phyloP scores from a whole-genome alignment of 2,888 invertebrate species.

The Sphecodes monilicornis region DNA sequence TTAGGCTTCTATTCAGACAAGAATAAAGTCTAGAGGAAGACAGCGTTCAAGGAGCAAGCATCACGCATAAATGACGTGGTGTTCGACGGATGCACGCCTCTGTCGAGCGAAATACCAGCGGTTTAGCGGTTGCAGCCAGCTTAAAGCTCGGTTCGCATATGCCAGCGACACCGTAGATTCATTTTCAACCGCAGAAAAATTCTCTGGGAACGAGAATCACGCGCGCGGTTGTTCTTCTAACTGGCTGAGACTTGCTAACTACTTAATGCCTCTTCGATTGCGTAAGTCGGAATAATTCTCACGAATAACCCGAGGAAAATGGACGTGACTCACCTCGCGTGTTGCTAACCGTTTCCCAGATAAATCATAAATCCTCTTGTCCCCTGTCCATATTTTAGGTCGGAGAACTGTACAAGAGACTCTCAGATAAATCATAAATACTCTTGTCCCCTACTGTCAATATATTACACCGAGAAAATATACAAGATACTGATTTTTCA shows the following conservation, averaged over 20 bases:
- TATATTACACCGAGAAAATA: no score
- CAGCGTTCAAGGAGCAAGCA: not conserved
- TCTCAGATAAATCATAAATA: not conserved
- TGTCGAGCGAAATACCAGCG: constrained; percentile 29
- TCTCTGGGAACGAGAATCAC: not conserved
- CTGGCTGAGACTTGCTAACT: not conserved
- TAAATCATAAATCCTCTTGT: not conserved
- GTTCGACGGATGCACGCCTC: constrained; percentile 11
- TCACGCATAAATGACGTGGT: not conserved
- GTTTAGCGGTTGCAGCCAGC: constrained; percentile 23
- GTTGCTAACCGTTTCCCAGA: not conserved
- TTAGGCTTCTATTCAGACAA: not conserved
- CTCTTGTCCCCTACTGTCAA: not conserved
- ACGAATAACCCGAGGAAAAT: not conserved
- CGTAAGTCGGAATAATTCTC: constrained; percentile 12
- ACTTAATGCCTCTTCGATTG: constrained; percentile 2
- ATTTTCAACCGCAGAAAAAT: constrained; percentile 27
- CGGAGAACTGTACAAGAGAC: not conserved
- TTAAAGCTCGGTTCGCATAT: constrained; percentile 15
- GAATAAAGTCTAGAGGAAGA: not conserved
- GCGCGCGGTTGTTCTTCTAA: constrained; percentile 18
- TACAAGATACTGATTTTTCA: not conserved
- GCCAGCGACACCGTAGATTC: not conserved
- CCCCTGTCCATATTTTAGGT: not conserved
- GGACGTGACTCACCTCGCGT: constrained; percentile 2